Percentiles rank a stretch among this genome's conserved stretches.
These are phyloP conservation scores for Eupithecia abbreviata DNA, from an alignment of 2,888 invertebrate species.

Conservation along the genomic window DNA sequence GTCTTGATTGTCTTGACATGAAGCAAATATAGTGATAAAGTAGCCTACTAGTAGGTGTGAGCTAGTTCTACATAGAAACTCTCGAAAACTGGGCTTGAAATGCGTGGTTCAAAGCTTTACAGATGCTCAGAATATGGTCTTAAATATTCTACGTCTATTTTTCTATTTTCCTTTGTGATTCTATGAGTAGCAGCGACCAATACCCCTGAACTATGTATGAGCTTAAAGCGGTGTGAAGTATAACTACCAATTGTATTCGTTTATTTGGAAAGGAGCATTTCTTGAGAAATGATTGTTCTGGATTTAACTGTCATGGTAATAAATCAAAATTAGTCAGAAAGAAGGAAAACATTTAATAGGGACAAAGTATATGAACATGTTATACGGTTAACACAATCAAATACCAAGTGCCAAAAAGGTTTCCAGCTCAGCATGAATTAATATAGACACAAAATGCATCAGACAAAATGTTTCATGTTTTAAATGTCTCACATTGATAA, in stretches of 20 bases:
- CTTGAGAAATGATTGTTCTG: not conserved
- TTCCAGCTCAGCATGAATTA: not conserved
- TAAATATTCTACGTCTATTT: not conserved
- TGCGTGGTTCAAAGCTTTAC: constrained; percentile 16
- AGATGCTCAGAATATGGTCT: not conserved
- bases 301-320: not conserved
- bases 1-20: not conserved
- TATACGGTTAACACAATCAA: not conserved
- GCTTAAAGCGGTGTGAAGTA: not conserved
- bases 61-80: constrained; percentile 12
- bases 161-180: not conserved
- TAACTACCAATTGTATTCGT: not conserved
- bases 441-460: not conserved
- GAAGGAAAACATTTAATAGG: not conserved
- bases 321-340: not conserved
- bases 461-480: not conserved
- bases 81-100: not conserved
- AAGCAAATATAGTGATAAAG: not conserved
- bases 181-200: not conserved
- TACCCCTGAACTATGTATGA: not conserved
- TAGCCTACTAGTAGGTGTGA: not conserved
- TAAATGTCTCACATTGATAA: not conserved
- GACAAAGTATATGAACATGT: not conserved
- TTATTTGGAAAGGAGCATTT: not conserved
- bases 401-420: not conserved